Evolutionary conservation across 2,888 invertebrate genomes (phyloP).

Genomic region (Physocephala rufipes): DNA sequence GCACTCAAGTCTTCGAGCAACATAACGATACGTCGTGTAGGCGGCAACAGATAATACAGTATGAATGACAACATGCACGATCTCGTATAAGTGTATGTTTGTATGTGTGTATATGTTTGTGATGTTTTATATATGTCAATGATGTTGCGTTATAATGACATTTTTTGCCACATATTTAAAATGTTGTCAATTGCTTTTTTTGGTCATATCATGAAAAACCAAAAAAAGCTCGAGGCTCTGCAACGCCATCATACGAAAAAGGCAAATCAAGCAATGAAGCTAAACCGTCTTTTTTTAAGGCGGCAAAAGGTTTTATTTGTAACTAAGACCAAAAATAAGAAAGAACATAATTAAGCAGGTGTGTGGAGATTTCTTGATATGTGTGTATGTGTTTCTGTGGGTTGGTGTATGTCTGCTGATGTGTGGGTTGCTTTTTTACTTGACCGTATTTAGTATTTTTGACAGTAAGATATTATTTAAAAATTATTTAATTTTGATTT

Average conservation of each 20-base stretch:
- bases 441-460: slow-evolving; percentile 8
- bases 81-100: neutral
- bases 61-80: neutral
- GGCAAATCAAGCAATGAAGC: slow-evolving; percentile 14
- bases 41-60: slow-evolving; percentile 18
- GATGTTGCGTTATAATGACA: neutral
- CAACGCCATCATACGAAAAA: slow-evolving; percentile 6
- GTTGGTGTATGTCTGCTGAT: too few species aligned
- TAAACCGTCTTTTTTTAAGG: slow-evolving; percentile 1
- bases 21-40: slow-evolving; percentile 22
- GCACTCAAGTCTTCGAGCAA: slow-evolving; percentile 14
- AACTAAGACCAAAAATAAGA: neutral
- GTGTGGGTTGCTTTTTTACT: slow-evolving; percentile 22
- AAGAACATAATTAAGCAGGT: neutral
- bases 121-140: neutral
- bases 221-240: slow-evolving; percentile 2
- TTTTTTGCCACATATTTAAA: slow-evolving; percentile 11
- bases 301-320: slow-evolving; percentile 24
- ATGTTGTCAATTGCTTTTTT: slow-evolving; percentile 20
- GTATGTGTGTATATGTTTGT: neutral
- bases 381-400: neutral
- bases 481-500: neutral
- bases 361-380: neutral
- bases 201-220: slow-evolving; percentile 25
- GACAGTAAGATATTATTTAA: slow-evolving; percentile 1